A percentile compares a stretch with the other conserved stretches of the same genome.
phyloP scores from a whole-genome alignment of 2,888 invertebrate species.

The Erebia epiphron region DNA sequence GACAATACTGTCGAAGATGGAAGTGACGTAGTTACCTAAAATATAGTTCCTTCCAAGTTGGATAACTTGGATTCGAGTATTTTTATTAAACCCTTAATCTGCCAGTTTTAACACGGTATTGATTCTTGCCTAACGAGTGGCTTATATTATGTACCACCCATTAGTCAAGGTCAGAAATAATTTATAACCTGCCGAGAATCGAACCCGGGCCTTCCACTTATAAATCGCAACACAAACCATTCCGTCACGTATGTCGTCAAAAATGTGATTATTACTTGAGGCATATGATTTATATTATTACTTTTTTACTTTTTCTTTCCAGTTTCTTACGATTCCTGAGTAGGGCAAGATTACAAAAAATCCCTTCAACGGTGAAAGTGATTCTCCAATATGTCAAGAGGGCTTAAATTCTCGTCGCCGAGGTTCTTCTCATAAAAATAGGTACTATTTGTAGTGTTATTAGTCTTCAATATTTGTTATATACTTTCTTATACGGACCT shows the following conservation, averaged over 20 bases:
- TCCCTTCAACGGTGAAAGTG: background rate
- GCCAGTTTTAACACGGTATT: background rate
- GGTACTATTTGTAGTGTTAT: background rate
- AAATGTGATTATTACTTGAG: background rate
- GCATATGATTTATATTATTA: background rate
- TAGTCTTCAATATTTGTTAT: background rate
- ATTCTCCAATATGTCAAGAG: slow-evolving; percentile 4
- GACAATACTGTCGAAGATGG: too few species aligned
- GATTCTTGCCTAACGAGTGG: too few species aligned
- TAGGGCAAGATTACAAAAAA: background rate
- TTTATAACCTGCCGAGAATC: background rate
- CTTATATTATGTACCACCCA: too few species aligned
- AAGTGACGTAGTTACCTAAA: too few species aligned
- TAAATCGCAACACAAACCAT: too few species aligned
- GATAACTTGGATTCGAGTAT: too few species aligned
- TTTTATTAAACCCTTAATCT: background rate
- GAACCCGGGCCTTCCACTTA: background rate
- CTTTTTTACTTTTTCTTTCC: background rate
- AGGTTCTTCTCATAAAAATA: background rate
- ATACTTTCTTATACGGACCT: too few species aligned
- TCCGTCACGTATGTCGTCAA: too few species aligned
- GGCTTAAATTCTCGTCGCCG: background rate
- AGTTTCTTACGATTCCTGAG: background rate
- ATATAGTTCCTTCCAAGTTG: too few species aligned
- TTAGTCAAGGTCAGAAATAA: too few species aligned